phyloP scores from a whole-genome alignment of 2,113 vertebrate genomes.

The Lophochroa leadbeateri region DNA sequence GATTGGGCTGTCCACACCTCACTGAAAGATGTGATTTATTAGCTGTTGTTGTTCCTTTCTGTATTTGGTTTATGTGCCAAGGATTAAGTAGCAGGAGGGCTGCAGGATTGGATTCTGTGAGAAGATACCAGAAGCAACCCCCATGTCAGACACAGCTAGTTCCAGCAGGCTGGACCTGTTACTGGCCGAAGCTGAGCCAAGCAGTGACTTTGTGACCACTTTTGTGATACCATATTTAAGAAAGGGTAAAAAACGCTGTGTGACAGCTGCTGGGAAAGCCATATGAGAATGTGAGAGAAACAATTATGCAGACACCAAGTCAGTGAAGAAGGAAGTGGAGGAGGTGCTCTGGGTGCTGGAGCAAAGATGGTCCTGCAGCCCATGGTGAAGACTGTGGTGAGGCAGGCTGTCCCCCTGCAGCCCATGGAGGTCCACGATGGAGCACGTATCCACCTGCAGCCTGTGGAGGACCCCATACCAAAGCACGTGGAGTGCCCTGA shows the following conservation, averaged over 20 bases:
- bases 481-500: neutral
- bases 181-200: neutral
- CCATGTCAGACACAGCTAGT: neutral
- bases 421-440: too few species aligned
- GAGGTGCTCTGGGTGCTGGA: neutral
- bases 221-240: neutral
- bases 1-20: neutral
- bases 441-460: neutral
- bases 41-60: neutral
- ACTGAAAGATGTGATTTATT: neutral
- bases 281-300: neutral
- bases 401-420: neutral
- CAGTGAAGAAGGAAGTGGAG: neutral
- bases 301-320: neutral
- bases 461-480: rapidly evolving
- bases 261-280: neutral
- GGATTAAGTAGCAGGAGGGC: rapidly evolving
- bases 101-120: neutral
- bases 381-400: neutral
- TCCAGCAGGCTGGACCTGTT: neutral
- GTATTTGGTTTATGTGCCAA: neutral
- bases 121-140: neutral
- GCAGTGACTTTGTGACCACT: rapidly evolving
- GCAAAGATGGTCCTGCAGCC: neutral
- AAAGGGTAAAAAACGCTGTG: neutral